Evolutionary conservation across 2,113 vertebrate genomes (phyloP).

Genomic region (Notothenia rossii): DNA sequence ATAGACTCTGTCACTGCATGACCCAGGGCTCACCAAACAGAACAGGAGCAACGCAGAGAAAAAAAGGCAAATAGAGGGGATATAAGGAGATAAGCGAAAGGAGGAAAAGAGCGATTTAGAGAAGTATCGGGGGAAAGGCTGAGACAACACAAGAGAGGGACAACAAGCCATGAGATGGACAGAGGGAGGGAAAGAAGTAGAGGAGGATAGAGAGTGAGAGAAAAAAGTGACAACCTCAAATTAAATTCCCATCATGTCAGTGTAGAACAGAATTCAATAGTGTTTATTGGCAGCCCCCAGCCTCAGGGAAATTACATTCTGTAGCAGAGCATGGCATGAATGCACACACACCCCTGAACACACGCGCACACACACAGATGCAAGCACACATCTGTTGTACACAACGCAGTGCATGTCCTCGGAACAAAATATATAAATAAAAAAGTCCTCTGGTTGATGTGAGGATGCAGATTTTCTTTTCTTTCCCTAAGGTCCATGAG

Average conservation of each 20-base stretch:
- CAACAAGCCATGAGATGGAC: constrained; percentile 39
- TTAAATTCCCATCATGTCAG: constrained; percentile 87
- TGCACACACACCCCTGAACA: constrained; percentile 54
- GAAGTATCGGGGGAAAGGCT: background rate
- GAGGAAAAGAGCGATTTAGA: constrained; percentile 41
- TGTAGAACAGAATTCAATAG: constrained; percentile 85
- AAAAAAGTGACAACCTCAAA: constrained; percentile 83
- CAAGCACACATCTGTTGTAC: constrained; percentile 52
- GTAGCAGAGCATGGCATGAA: constrained; percentile 80
- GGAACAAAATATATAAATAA: constrained; percentile 19
- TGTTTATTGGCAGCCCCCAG: constrained; percentile 84
- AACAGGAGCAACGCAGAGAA: constrained; percentile 30
- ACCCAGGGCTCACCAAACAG: constrained; percentile 68
- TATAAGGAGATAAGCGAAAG: constrained; percentile 50
- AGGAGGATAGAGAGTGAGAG: constrained; percentile 49
- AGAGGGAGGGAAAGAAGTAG: constrained; percentile 49
- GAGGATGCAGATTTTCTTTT: constrained; percentile 62
- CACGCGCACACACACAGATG: constrained; percentile 8
- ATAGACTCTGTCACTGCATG: constrained; percentile 73
- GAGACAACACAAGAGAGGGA: constrained; percentile 2
- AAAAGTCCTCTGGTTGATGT: constrained; percentile 60
- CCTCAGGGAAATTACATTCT: constrained; percentile 86
- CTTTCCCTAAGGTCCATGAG: constrained; percentile 61
- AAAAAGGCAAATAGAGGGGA: constrained; percentile 54
- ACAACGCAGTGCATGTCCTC: constrained; percentile 51